phyloP scores from a whole-genome alignment of 1,140 invertebrate genomes.

The Sycophaga agraensis region DNA sequence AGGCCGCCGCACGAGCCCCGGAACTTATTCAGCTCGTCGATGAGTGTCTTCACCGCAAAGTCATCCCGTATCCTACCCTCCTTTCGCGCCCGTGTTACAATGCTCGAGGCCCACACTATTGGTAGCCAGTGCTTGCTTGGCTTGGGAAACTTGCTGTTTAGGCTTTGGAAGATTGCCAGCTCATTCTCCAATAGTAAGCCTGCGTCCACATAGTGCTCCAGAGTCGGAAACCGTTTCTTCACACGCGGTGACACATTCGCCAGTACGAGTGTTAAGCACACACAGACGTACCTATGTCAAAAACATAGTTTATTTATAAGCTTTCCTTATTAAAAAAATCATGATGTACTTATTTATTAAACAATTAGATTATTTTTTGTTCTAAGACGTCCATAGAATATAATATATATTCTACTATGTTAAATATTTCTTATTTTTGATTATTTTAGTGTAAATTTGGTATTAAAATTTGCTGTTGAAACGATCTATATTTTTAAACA shows the following conservation, averaged over 20 bases:
- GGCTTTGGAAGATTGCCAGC: conserved; percentile 72
- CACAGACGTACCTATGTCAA: conserved; percentile 66
- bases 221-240: conserved; percentile 88
- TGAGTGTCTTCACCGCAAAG: conserved; percentile 87
- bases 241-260: conserved; percentile 84
- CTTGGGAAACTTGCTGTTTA: conserved; percentile 81
- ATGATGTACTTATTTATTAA: no score
- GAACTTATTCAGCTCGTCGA: conserved; percentile 88
- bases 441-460: no score
- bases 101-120: conserved; percentile 88
- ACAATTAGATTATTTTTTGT: no score
- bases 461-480: no score
- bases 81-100: conserved; percentile 82
- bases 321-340: no score
- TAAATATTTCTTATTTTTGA: no score
- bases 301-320: neutral
- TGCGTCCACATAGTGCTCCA: conserved; percentile 83
- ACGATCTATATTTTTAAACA: no score
- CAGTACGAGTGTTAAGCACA: conserved; percentile 79
- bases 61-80: conserved; percentile 91
- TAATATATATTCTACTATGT: no score
- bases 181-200: conserved; percentile 90
- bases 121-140: conserved; percentile 94
- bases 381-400: no score
- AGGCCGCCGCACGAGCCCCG: conserved; percentile 79